Percentiles rank a stretch among this genome's conserved stretches.
Evolutionary conservation across 2,113 vertebrate species (phyloP).

Genomic region (Onychorhynchus coronatus): DNA sequence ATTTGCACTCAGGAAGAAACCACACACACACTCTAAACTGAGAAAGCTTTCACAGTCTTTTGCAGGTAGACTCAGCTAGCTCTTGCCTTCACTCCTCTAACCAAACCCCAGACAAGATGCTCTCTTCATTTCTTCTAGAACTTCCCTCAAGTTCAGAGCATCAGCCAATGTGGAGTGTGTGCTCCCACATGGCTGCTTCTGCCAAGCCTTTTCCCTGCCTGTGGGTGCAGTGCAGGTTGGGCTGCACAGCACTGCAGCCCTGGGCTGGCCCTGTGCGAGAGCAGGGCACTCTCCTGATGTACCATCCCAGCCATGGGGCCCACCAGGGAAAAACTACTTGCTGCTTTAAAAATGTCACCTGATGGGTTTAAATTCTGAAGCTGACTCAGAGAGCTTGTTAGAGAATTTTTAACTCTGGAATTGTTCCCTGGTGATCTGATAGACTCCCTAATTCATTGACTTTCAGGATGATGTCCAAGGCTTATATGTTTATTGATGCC

Average conservation of each 20-base stretch:
- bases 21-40: not conserved
- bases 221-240: rapidly evolving
- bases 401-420: not conserved
- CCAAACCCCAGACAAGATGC: not conserved
- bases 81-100: not conserved
- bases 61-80: not conserved
- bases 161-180: not conserved
- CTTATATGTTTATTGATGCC: not conserved
- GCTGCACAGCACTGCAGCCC: not conserved
- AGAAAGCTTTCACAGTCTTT: not conserved
- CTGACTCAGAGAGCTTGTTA: not conserved
- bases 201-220: not conserved
- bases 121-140: not conserved
- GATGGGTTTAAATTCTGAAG: not conserved
- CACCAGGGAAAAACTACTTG: not conserved
- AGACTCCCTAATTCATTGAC: not conserved
- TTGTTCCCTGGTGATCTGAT: not conserved
- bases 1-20: not conserved
- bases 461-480: not conserved
- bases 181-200: rapidly evolving
- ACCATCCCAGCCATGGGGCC: not conserved
- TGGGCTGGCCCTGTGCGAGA: too few species aligned
- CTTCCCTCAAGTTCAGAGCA: not conserved
- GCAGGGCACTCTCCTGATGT: rapidly evolving
- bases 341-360: not conserved